Percentiles rank a stretch among this genome's conserved stretches.
phyloP scores from a whole-genome alignment of 2,888 invertebrate genomes.

The Aspidiotus destructor region DNA sequence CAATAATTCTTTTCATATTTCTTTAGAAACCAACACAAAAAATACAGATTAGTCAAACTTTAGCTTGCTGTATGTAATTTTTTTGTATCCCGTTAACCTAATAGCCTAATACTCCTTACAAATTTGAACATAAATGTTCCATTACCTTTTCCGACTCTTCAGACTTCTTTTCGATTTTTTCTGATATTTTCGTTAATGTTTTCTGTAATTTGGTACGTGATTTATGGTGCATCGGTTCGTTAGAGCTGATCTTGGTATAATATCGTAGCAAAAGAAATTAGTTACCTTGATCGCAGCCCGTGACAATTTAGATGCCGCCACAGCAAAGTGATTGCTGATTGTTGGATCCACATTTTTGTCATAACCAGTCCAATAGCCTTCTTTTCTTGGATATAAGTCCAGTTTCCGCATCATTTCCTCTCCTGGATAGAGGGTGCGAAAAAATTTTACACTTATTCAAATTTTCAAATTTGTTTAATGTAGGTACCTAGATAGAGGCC shows the following conservation, averaged over 20 bases:
- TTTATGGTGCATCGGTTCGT: neutral
- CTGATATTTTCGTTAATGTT: too few species aligned
- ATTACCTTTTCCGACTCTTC: too few species aligned
- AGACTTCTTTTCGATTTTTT: too few species aligned
- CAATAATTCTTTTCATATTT: too few species aligned
- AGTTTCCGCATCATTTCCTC: slow-evolving; percentile 48
- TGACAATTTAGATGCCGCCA: slow-evolving; percentile 79
- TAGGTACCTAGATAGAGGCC: slow-evolving; percentile 35
- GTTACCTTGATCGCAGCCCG: slow-evolving; percentile 69
- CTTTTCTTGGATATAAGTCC: slow-evolving; percentile 46
- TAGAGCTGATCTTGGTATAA: neutral
- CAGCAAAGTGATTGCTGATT: slow-evolving; percentile 74
- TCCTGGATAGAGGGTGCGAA: slow-evolving; percentile 42
- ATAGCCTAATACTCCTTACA: too few species aligned
- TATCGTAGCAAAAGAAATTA: slow-evolving; percentile 18
- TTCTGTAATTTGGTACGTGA: too few species aligned
- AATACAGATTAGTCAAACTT: too few species aligned
- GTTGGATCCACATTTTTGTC: slow-evolving; percentile 59
- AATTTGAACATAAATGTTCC: too few species aligned
- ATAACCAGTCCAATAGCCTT: slow-evolving; percentile 51
- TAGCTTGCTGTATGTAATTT: too few species aligned
- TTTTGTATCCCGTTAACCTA: too few species aligned
- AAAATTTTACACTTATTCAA: neutral
- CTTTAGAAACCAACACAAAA: too few species aligned
- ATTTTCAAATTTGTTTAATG: slow-evolving; percentile 5